phyloP scores from a whole-genome alignment of 2,797 vertebrate species.

The Thunnus albacares region DNA sequence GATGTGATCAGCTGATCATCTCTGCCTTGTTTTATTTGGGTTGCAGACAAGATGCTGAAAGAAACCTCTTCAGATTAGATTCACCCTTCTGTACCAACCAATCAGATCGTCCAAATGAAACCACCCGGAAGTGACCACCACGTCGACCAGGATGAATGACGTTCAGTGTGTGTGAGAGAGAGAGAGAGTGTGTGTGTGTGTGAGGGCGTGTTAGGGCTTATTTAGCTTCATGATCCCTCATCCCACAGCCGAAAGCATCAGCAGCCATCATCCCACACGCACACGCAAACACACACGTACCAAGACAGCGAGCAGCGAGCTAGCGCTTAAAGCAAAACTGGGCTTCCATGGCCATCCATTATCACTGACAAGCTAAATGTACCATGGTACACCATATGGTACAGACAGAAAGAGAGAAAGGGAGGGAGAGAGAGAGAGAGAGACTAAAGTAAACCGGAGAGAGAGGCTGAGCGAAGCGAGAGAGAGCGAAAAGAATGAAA shows the following conservation, averaged over 20 bases:
- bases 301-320: slow-evolving; percentile 74
- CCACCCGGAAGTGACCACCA: slow-evolving; percentile 41
- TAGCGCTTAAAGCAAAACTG: slow-evolving; percentile 97
- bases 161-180: slow-evolving; percentile 10
- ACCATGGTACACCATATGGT: slow-evolving; percentile 98
- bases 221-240: slow-evolving; percentile 90
- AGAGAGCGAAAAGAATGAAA: slow-evolving; percentile 19
- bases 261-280: slow-evolving; percentile 77
- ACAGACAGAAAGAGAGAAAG: slow-evolving; percentile 80
- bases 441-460: slow-evolving; percentile 41
- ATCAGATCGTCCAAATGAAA: slow-evolving; percentile 31
- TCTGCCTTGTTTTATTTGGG: not conserved
- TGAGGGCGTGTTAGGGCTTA: slow-evolving; percentile 76
- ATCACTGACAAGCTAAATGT: slow-evolving; percentile 99
- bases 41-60: not conserved
- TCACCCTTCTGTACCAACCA: slow-evolving; percentile 19
- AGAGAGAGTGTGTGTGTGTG: slow-evolving; percentile 18
- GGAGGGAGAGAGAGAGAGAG: slow-evolving; percentile 32
- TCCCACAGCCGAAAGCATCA: slow-evolving; percentile 89
- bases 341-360: slow-evolving; percentile 99
- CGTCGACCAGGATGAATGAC: not conserved
- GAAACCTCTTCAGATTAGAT: not conserved
- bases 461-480: slow-evolving; percentile 29
- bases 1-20: not conserved
- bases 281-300: slow-evolving; percentile 36